Base-by-base conservation (phyloP, 1,140 invertebrate genomes). In the Ooceraea biroi region DNA sequence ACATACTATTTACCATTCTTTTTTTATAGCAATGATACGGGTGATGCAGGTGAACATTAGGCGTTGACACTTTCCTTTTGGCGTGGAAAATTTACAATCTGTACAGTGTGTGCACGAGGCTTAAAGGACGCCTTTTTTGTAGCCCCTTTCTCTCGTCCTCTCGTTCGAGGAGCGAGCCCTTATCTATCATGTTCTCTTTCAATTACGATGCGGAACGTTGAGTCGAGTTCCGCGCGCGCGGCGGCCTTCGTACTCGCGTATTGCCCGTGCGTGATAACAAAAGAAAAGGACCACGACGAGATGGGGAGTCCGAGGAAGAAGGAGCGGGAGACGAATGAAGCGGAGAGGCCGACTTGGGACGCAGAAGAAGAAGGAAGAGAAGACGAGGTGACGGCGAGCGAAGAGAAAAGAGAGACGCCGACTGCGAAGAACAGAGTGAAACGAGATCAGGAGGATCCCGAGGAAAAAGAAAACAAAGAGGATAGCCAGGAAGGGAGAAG, bases 171-270 rank as follows among this genome's bases (percentile, higher is more conserved):
- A 63, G 50, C 50, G 63, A 71, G 71, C 78, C 72, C 73, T 87
- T 90, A 89, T 89, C 83, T 76, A 89, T 90, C 88, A 90, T 89
- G 58, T 89, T 85, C 87, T 77, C 55, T 74, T 84, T 88, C 82
- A 83, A 89, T 89, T 89, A 88, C 87, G 71, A 89, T 82, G 74
- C 87, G 73, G 66, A 74, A 86, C 85, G 72, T 88, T 74, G 71
- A 88, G 30, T 77, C 69, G 68, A 73, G 55, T 68, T 19, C 55
- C 50, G 50, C 22, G 72, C 57, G 36, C 72, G 22, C 52, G 66
- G 25, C 68, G 46, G 78, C 41, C 71, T 78, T 86, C 84, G 57
- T 86, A 55, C 85, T 72, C 71, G 78, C 66, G 55, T 72, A 57
- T 82, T 77, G 72, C 30, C 48, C 65, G n/a, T 27, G 55, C 55